A percentile compares a stretch with the other conserved stretches of the same genome.
Evolutionary conservation across 2,113 vertebrate genomes (phyloP).

Genomic region (Mellivora capensis): DNA sequence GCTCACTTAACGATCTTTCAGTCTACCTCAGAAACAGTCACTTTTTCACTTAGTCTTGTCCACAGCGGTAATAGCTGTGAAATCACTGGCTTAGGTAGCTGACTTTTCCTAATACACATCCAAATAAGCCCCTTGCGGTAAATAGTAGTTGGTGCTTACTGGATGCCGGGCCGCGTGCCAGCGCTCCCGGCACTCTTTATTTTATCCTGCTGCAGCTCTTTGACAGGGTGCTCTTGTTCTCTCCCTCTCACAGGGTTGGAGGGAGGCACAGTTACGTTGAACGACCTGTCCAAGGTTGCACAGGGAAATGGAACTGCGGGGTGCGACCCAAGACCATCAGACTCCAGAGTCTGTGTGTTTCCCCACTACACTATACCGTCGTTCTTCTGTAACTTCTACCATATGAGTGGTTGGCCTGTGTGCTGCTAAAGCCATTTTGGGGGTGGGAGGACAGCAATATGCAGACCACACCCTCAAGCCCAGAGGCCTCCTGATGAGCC

Average conservation of each 20-base stretch:
- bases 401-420: background rate
- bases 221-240: background rate
- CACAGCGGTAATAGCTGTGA: background rate
- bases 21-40: background rate
- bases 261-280: background rate
- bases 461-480: background rate
- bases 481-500: background rate
- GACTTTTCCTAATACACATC: no score
- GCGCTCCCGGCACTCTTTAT: background rate
- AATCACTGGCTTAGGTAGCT: background rate
- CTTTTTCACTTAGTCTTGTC: background rate
- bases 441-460: background rate
- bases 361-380: background rate
- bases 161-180: background rate
- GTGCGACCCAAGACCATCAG: background rate
- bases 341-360: background rate
- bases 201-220: background rate
- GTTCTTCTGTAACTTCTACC: background rate
- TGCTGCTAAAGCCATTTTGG: background rate
- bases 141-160: background rate
- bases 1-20: background rate
- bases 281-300: background rate
- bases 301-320: background rate
- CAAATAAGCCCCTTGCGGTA: background rate
- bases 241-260: rapidly evolving